Evolutionary conservation across 1,140 invertebrate species (phyloP).

Genomic region (Cryptotermes secundus): DNA sequence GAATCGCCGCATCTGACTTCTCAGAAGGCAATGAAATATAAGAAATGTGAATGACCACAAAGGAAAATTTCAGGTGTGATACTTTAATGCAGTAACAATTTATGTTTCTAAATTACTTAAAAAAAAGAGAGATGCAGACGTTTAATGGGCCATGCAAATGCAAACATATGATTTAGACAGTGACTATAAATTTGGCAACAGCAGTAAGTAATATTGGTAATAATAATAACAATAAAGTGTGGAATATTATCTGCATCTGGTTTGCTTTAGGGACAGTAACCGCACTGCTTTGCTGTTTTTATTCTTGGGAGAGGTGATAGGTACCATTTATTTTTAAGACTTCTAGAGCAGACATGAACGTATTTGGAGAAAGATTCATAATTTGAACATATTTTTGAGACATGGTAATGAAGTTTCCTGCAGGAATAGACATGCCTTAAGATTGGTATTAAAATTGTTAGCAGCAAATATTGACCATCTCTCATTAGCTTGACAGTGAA

Average conservation of each 20-base stretch:
- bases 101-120: not conserved
- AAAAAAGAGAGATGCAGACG: not conserved
- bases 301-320: too few relatives aligned
- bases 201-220: too few relatives aligned
- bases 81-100: not conserved
- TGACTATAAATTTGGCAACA: not conserved
- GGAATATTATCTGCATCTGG: too few relatives aligned
- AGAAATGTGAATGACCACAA: not conserved
- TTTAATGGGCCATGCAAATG: not conserved
- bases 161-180: not conserved
- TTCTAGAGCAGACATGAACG: too few relatives aligned
- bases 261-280: too few relatives aligned
- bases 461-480: not conserved
- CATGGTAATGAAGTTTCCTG: not conserved
- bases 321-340: too few relatives aligned
- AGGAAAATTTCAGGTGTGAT: not conserved
- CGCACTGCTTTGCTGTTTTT: too few relatives aligned
- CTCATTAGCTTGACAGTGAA: not conserved
- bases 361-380: too few relatives aligned
- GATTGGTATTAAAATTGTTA: not conserved
- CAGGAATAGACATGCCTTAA: not conserved
- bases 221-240: too few relatives aligned
- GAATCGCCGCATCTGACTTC: too few relatives aligned
- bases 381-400: not conserved
- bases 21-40: not conserved